Evolutionary conservation across 2,113 vertebrate genomes (phyloP), one percentile per base, ranked within the genome.

Genomic region (Fregetta grallaria): DNA sequence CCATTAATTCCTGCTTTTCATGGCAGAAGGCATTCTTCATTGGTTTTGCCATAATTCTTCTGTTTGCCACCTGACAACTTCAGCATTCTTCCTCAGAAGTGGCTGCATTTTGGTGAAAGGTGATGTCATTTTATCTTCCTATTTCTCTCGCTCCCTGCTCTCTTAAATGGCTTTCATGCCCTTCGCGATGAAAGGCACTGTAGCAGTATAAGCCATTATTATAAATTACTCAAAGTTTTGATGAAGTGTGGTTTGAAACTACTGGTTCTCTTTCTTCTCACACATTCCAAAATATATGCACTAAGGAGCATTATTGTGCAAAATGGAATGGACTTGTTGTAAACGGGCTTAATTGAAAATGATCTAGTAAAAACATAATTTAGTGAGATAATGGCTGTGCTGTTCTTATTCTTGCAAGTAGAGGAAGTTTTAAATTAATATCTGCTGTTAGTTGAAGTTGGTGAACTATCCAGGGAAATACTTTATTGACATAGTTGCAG

Each of bases 271-370:
- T 53, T 59, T 62, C 36, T 52, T 77, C 75, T 85, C 55, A 53
- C 8, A 38, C 4, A 20, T 76, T 85, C 58, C 3, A 7, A 11
- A 90, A 52, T 11, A 40, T 32, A 73, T 13, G 20, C 18, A n/a
- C 38, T 52, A 29, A 87, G 68, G 44, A 91, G 56, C 36, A 38
- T 52, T 82, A 76, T 44, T 76, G 32, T 90, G 19, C 86, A 72
- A 92, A 96, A 95, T 36, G n/a, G 59, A 97, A 97, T 79, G 67
- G 65, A 88, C 59, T 82, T 93, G 20, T 79, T 96, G 77, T 94
- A 85, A 80, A 88, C 87, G 36, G 61, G 45, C 23, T 94, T 93
- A 96, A 98, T 94, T 92, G 91, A 96, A 98, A 95, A n/a, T 70
- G 47, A 96, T 90, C 7, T 34, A 49, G 75, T 74, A 93, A 97